Evolutionary conservation across 2,797 vertebrate species (phyloP).

Genomic region (Arctocebus calabarensis): DNA sequence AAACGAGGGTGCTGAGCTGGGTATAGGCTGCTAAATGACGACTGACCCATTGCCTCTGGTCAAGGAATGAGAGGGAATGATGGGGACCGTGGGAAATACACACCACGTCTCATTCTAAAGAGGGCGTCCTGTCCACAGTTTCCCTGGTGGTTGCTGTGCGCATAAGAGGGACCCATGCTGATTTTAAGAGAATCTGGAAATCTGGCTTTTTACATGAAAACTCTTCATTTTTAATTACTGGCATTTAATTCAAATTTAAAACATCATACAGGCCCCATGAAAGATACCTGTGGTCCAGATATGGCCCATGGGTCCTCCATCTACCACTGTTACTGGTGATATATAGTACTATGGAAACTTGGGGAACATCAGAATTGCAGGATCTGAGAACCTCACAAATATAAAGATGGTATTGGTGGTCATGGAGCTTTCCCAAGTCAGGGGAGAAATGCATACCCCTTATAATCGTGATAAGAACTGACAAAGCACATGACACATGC

Average conservation of each 20-base stretch:
- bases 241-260: not conserved
- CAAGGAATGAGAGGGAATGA: not conserved
- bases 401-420: not conserved
- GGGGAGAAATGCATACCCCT: not conserved
- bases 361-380: not conserved
- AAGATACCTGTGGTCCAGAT: not conserved
- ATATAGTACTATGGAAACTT: not conserved
- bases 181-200: conserved; percentile 29
- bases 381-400: not conserved
- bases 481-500: not conserved
- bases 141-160: not conserved
- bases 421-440: not conserved
- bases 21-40: not conserved
- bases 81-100: not conserved
- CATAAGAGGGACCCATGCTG: not conserved
- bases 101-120: not conserved
- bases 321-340: not conserved
- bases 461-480: not conserved
- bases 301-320: not conserved
- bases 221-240: not conserved
- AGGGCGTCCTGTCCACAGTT: not conserved
- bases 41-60: not conserved
- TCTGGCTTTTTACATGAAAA: conserved; percentile 24
- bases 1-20: not conserved
- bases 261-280: not conserved